phyloP scores from a whole-genome alignment of 2,113 vertebrate genomes.

The Hemicordylus capensis region DNA sequence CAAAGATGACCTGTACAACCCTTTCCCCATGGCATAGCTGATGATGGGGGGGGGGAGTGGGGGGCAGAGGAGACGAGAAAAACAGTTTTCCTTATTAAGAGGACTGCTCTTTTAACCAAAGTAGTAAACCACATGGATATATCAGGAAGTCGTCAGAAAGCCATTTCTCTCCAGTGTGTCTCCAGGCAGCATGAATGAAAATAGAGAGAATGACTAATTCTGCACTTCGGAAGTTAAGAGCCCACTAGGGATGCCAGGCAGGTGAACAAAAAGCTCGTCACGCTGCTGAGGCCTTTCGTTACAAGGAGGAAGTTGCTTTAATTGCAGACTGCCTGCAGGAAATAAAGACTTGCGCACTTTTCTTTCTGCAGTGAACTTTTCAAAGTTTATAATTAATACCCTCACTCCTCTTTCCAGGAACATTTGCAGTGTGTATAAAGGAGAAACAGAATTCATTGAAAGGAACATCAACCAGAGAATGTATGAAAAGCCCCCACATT shows the following conservation, averaged over 20 bases:
- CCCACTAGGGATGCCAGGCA: neutral
- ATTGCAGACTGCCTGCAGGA: neutral
- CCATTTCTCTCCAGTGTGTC: no score
- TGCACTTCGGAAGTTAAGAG: neutral
- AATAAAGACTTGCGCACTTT: neutral
- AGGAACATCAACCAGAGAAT: neutral
- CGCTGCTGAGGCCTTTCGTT: neutral
- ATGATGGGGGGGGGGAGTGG: neutral
- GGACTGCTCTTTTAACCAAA: neutral
- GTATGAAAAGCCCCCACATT: neutral
- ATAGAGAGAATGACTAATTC: neutral
- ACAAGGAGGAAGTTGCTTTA: neutral
- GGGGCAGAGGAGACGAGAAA: neutral
- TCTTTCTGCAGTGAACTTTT: constrained; percentile 3
- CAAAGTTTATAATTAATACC: constrained; percentile 8
- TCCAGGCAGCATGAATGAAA: neutral
- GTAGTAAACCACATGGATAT: neutral
- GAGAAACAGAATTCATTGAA: neutral
- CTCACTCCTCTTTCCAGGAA: neutral
- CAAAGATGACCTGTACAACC: neutral
- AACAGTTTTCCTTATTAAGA: neutral
- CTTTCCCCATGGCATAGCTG: neutral
- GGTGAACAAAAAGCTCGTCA: neutral
- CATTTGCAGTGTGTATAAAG: neutral
- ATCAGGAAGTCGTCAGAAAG: no score